Percentiles rank a stretch among this genome's conserved stretches.
phyloP scores from a whole-genome alignment of 2,888 invertebrate genomes.

The Linnaemya tessellans region DNA sequence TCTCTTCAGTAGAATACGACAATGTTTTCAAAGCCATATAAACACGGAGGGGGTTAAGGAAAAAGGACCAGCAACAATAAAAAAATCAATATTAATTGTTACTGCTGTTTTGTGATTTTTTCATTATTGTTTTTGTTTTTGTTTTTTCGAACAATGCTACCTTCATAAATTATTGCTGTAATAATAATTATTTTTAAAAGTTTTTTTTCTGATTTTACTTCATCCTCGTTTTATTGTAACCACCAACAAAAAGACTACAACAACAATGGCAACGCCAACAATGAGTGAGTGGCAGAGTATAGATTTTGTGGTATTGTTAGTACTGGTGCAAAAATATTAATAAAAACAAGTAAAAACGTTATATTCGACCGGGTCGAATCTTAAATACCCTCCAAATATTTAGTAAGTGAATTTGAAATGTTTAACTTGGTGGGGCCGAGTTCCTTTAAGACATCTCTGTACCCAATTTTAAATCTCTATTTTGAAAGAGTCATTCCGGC shows the following conservation, averaged over 20 bases:
- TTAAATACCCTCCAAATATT: too few relatives aligned
- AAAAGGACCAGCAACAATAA: slow-evolving; percentile 15
- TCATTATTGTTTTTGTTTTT: slow-evolving; percentile 2
- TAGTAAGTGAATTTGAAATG: too few relatives aligned
- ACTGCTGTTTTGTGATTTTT: slow-evolving; percentile 24
- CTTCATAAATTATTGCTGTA: slow-evolving; percentile 35
- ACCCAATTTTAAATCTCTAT: too few relatives aligned
- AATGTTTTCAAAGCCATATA: neutral
- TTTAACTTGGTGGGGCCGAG: too few relatives aligned
- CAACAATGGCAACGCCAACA: slow-evolving; percentile 8
- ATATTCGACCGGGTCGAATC: too few relatives aligned
- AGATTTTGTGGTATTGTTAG: neutral
- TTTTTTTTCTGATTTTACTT: neutral
- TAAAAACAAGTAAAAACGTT: neutral
- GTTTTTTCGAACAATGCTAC: neutral
- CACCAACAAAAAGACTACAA: slow-evolving; percentile 2
- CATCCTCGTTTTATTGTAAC: slow-evolving; percentile 9
- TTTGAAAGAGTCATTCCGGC: too few relatives aligned
- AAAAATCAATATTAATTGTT: slow-evolving; percentile 65
- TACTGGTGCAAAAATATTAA: neutral
- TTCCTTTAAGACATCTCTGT: too few relatives aligned
- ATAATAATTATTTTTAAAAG: neutral
- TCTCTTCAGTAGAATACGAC: neutral
- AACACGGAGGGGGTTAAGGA: neutral
- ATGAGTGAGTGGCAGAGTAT: neutral